phyloP scores from a whole-genome alignment of 1,140 invertebrate genomes.

The Drosophila prosaltans region DNA sequence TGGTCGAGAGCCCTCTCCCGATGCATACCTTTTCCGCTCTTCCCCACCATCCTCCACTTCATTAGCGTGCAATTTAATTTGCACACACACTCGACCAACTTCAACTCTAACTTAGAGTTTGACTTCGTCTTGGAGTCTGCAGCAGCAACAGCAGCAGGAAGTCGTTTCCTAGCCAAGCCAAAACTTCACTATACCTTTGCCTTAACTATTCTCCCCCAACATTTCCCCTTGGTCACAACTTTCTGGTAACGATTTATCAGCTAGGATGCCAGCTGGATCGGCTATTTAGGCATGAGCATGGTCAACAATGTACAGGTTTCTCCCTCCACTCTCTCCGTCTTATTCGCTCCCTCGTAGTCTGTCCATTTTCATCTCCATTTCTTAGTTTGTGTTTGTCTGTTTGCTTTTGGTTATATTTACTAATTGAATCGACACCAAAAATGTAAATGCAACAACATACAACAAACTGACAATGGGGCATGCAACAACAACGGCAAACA shows the following conservation, averaged over 20 bases:
- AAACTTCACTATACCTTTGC: slow-evolving; percentile 15
- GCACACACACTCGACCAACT: slow-evolving; percentile 62
- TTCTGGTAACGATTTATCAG: slow-evolving; percentile 46
- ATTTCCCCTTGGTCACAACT: not conserved
- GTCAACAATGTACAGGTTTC: slow-evolving; percentile 80
- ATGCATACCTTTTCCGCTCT: not conserved
- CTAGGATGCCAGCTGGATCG: slow-evolving; percentile 52
- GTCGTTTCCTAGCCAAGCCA: slow-evolving; percentile 37
- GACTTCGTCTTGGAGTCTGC: slow-evolving; percentile 19
- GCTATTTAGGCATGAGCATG: slow-evolving; percentile 81
- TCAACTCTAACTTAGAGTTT: not conserved
- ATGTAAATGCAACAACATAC: slow-evolving; percentile 80
- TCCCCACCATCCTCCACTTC: slow-evolving; percentile 53
- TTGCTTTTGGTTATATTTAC: slow-evolving; percentile 83
- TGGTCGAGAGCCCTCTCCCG: slow-evolving; percentile 1
- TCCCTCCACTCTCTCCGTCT: not conserved
- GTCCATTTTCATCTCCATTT: slow-evolving; percentile 16
- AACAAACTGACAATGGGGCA: slow-evolving; percentile 61
- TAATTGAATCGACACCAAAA: slow-evolving; percentile 83
- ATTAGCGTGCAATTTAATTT: slow-evolving; percentile 81
- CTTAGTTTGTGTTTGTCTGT: slow-evolving; percentile 64
- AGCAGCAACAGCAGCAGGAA: slow-evolving; percentile 38
- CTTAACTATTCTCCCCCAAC: not conserved
- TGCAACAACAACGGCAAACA: slow-evolving; percentile 11
- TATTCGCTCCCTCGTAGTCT: not conserved